These are phyloP conservation scores for Chrysemys picta DNA, from an alignment of 2,113 vertebrate species.

Conservation along the genomic window DNA sequence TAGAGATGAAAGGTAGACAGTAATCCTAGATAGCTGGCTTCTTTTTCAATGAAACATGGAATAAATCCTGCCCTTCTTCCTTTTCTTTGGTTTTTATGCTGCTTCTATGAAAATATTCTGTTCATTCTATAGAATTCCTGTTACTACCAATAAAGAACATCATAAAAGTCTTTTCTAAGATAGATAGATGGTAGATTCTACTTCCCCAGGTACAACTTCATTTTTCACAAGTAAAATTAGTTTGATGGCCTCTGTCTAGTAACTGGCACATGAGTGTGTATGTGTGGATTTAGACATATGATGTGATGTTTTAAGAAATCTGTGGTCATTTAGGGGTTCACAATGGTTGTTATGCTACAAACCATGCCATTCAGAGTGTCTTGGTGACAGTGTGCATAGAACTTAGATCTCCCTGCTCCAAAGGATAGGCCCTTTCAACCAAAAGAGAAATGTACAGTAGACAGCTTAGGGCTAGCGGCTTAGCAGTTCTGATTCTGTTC, in stretches of 20 bases:
- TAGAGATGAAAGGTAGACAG: conserved; percentile 57
- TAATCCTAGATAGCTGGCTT: conserved; percentile 59
- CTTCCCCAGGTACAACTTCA: conserved; percentile 55
- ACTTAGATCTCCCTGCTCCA: not conserved
- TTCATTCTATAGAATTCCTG: not conserved
- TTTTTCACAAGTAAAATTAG: conserved; percentile 33
- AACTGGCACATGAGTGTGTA: not conserved
- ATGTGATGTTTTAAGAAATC: not conserved
- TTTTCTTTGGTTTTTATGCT: not conserved
- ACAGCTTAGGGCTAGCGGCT: not conserved
- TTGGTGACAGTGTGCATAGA: not conserved
- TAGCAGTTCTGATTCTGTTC: not conserved
- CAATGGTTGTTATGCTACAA: conserved; percentile 38
- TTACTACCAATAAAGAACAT: not conserved
- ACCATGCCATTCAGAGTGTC: not conserved
- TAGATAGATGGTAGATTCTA: conserved; percentile 31
- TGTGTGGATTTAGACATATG: not conserved
- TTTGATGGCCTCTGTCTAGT: not conserved
- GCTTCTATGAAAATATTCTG: conserved; percentile 65
- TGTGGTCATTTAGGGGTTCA: conserved; percentile 28
- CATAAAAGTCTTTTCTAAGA: conserved; percentile 47
- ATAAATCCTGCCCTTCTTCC: conserved; percentile 37
- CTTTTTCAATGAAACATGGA: conserved; percentile 53
- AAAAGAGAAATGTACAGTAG: not conserved
- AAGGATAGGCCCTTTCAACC: not conserved